These are phyloP conservation scores for Neoitamus cyanurus DNA, from an alignment of 2,888 invertebrate genomes.

Conservation along the genomic window DNA sequence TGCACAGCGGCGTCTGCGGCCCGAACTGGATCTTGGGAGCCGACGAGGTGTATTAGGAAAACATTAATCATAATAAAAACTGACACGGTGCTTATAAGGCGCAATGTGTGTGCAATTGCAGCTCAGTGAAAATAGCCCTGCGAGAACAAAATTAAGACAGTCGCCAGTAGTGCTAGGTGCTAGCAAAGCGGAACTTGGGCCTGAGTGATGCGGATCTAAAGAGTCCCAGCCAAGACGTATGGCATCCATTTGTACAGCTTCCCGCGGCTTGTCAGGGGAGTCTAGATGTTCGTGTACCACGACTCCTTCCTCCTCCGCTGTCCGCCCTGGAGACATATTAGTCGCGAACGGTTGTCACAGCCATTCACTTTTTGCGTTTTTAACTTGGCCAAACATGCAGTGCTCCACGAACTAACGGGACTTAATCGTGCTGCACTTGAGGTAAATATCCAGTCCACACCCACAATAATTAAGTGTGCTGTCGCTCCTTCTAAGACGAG, in stretches of 20 bases:
- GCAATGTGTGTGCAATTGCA: neutral
- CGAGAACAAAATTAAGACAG: slow-evolving; percentile 3
- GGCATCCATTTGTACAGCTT: neutral
- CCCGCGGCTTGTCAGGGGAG: neutral
- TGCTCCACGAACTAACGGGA: neutral
- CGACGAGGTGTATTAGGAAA: slow-evolving; percentile 33
- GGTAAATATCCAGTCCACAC: slow-evolving; percentile 27
- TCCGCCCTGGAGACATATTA: neutral
- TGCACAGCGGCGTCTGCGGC: neutral
- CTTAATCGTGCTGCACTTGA: neutral
- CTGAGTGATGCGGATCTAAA: slow-evolving; percentile 27
- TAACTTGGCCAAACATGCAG: neutral
- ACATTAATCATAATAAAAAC: slow-evolving; percentile 45
- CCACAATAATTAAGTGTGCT: slow-evolving; percentile 38
- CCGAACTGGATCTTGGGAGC: neutral
- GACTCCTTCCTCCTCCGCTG: neutral
- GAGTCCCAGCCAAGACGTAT: neutral
- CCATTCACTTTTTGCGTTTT: slow-evolving; percentile 42
- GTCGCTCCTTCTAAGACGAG: neutral
- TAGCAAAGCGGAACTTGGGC: neutral
- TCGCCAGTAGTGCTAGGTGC: neutral
- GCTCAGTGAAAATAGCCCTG: neutral
- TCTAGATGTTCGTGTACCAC: neutral
- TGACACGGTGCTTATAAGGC: slow-evolving; percentile 20
- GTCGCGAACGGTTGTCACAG: slow-evolving; percentile 1